phyloP scores from a whole-genome alignment of 2,888 invertebrate species.

The Ophion costatus region DNA sequence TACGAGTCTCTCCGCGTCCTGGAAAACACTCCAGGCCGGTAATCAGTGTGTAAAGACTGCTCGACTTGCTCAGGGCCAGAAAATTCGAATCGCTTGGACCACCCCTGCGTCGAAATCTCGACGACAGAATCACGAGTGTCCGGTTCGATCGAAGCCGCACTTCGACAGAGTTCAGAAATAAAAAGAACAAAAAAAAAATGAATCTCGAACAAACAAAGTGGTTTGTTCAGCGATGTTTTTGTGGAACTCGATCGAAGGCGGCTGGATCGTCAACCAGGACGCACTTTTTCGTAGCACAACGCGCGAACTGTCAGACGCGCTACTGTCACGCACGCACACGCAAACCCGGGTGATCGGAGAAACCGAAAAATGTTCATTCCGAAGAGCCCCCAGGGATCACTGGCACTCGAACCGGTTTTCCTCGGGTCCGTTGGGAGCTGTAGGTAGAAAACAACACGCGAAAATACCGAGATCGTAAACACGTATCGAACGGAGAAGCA shows the following conservation, averaged over 20 bases:
- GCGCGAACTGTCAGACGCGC: constrained; percentile 61
- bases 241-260: constrained; percentile 74
- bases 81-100: constrained; percentile 69
- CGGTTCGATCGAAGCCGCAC: constrained; percentile 77
- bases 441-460: neutral
- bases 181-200: neutral
- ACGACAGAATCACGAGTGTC: constrained; percentile 70
- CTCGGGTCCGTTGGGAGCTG: neutral
- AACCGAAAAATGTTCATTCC: neutral
- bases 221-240: constrained; percentile 10
- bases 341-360: neutral
- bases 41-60: constrained; percentile 6
- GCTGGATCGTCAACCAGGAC: constrained; percentile 56
- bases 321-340: constrained; percentile 25
- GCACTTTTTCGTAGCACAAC: constrained; percentile 40
- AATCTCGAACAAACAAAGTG: constrained; percentile 4
- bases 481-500: neutral
- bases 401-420: constrained; percentile 47
- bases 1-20: neutral
- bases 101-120: constrained; percentile 71
- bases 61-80: constrained; percentile 41
- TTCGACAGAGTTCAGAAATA: constrained; percentile 71
- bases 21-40: neutral
- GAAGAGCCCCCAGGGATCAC: constrained; percentile 33
- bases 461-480: neutral